Conservation (phyloP, 1,140 invertebrate species). For the Druon quercuslanigerum region DNA sequence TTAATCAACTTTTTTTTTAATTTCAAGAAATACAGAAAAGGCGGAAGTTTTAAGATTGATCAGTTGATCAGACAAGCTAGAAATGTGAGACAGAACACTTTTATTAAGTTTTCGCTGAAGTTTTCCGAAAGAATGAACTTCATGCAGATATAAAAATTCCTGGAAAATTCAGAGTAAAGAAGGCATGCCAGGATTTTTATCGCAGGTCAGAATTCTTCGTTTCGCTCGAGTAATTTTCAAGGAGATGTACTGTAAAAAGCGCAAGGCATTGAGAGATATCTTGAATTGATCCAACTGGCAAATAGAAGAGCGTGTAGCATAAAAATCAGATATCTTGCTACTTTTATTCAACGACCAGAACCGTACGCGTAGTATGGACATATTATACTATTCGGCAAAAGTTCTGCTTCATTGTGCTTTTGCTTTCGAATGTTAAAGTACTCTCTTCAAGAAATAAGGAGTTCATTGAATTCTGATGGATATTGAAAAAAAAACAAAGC, state of each 20-base stretch:
- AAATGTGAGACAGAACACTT: background rate
- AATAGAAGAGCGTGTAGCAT: conserved; percentile 41
- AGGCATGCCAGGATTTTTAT: conserved; percentile 33
- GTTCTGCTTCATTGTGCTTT: conserved; percentile 17
- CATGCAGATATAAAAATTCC: conserved; percentile 5
- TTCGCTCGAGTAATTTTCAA: conserved; percentile 34
- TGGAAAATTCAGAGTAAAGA: conserved; percentile 13
- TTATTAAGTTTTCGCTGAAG: conserved; percentile 8
- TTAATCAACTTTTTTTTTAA: too few relatives aligned
- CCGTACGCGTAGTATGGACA: background rate
- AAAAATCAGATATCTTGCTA: conserved; percentile 41
- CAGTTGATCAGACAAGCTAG: too few relatives aligned
- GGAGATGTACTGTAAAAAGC: conserved; percentile 35
- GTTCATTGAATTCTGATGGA: background rate
- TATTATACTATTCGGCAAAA: conserved; percentile 23
- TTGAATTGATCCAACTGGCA: conserved; percentile 41
- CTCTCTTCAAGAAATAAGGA: background rate
- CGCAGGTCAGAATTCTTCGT: conserved; percentile 22
- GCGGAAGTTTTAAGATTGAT: too few relatives aligned
- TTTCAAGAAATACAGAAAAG: too few relatives aligned
- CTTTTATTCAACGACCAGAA: conserved; percentile 21
- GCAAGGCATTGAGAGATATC: conserved; percentile 35
- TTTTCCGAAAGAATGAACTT: conserved; percentile 29
- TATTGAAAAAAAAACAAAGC: background rate
- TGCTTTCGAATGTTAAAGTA: conserved; percentile 3